These are phyloP conservation scores for Pogona vitticeps DNA, from an alignment of 2,113 vertebrate species.

Conservation along the genomic window DNA sequence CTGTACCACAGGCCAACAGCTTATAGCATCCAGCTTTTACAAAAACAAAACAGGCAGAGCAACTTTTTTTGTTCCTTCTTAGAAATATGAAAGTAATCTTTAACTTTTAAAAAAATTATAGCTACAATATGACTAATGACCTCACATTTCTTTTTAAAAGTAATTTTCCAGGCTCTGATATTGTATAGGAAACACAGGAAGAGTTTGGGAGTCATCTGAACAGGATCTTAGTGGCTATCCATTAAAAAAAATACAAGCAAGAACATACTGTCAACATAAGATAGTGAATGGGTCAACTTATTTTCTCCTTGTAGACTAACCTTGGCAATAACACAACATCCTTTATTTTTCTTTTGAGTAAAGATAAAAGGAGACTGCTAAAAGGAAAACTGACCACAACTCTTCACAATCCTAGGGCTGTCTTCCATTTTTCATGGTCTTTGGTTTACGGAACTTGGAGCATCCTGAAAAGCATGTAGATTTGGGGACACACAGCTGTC, in stretches of 20 bases:
- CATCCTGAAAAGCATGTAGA: slow-evolving; percentile 5
- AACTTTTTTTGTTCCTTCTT: neutral
- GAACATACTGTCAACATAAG: neutral
- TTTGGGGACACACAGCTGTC: neutral
- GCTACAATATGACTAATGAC: neutral
- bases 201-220: slow-evolving; percentile 4
- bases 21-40: neutral
- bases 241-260: slow-evolving; percentile 12
- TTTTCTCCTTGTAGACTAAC: neutral
- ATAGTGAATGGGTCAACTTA: slow-evolving; percentile 8
- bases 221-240: neutral
- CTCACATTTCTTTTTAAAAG: neutral
- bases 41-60: neutral
- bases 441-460: slow-evolving; percentile 24
- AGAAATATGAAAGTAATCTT: neutral
- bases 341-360: slow-evolving; percentile 16
- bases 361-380: neutral
- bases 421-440: slow-evolving; percentile 27
- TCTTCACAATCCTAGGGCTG: neutral
- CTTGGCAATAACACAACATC: neutral
- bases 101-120: neutral
- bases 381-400: slow-evolving; percentile 23
- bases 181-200: neutral
- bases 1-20: neutral
- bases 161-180: neutral